These are phyloP conservation scores for Lasioglossum albipes DNA, from an alignment of 1,140 invertebrate genomes.

Conservation along the genomic window DNA sequence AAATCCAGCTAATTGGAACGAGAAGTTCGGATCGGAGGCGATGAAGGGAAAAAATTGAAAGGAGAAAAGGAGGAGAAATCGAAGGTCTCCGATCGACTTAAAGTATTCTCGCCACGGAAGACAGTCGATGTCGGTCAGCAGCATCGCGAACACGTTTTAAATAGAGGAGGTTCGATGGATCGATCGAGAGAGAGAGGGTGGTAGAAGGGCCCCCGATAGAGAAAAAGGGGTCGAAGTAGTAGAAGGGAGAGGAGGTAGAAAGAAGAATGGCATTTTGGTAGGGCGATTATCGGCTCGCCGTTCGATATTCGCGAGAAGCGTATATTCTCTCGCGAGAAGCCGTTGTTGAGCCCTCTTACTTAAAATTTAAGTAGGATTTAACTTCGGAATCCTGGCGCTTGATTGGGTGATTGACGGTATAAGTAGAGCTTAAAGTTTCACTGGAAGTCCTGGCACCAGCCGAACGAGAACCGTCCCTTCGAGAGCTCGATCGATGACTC, in stretches of 20 bases:
- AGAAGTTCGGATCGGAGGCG: too few species aligned
- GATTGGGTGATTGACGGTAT: conserved; percentile 56
- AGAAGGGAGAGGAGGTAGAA: background rate
- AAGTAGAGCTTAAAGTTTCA: conserved; percentile 55
- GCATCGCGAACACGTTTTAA: too few species aligned
- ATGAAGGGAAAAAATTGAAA: too few species aligned
- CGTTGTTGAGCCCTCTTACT: conserved; percentile 37
- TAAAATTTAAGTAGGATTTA: conserved; percentile 59
- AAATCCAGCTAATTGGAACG: too few species aligned
- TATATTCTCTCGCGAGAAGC: conserved; percentile 12
- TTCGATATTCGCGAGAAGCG: conserved; percentile 15
- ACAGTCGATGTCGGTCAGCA: too few species aligned
- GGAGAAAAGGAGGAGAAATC: too few species aligned
- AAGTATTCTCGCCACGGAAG: too few species aligned
- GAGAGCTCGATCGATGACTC: conserved; percentile 20
- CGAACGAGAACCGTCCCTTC: background rate
- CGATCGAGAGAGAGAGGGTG: background rate
- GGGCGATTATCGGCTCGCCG: conserved; percentile 33
- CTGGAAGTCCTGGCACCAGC: background rate
- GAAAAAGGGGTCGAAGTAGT: too few species aligned
- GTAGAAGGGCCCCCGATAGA: background rate
- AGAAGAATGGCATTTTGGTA: conserved; percentile 30
- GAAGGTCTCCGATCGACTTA: too few species aligned
- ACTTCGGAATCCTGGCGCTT: conserved; percentile 48
- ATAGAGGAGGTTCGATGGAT: background rate